Evolutionary conservation across 2,113 vertebrate genomes (phyloP).

Genomic region (Rhodinocichla rosea): DNA sequence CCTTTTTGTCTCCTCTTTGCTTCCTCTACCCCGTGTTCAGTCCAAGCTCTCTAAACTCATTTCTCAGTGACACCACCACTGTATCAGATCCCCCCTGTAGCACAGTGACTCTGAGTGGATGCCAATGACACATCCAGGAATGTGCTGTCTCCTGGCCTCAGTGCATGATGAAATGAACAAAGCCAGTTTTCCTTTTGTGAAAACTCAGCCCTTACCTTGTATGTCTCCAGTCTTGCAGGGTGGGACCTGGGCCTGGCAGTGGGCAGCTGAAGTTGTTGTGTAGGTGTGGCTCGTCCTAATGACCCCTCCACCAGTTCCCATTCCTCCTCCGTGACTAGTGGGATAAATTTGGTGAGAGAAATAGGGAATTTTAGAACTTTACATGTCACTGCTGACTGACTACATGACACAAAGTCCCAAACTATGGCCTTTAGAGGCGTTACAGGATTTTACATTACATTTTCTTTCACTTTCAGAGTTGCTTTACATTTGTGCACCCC

Average conservation of each 20-base stretch:
- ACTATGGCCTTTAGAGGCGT: rapidly evolving
- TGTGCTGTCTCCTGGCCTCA: not conserved
- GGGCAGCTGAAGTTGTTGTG: slow-evolving; percentile 19
- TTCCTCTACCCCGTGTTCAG: not conserved
- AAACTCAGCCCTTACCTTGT: not conserved
- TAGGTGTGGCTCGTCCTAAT: slow-evolving; percentile 48
- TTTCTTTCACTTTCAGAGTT: not conserved
- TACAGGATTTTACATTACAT: not conserved
- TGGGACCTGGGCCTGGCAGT: slow-evolving; percentile 44
- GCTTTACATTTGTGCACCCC: not conserved
- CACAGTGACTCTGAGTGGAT: not conserved
- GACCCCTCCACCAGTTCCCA: slow-evolving; percentile 3
- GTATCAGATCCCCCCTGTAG: not conserved
- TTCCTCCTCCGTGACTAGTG: slow-evolving; percentile 28
- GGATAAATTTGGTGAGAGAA: not conserved
- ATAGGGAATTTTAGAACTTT: not conserved
- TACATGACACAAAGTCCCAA: not conserved
- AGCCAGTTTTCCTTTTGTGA: not conserved
- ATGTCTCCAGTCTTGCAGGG: slow-evolving; percentile 42
- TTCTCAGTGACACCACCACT: not conserved
- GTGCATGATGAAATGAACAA: not conserved
- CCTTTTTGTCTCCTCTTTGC: not conserved
- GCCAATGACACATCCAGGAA: rapidly evolving
- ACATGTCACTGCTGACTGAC: not conserved
- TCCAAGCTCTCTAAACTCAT: not conserved